Base-by-base conservation (phyloP, 2,888 invertebrate genomes). In the Panorpa germanica region DNA sequence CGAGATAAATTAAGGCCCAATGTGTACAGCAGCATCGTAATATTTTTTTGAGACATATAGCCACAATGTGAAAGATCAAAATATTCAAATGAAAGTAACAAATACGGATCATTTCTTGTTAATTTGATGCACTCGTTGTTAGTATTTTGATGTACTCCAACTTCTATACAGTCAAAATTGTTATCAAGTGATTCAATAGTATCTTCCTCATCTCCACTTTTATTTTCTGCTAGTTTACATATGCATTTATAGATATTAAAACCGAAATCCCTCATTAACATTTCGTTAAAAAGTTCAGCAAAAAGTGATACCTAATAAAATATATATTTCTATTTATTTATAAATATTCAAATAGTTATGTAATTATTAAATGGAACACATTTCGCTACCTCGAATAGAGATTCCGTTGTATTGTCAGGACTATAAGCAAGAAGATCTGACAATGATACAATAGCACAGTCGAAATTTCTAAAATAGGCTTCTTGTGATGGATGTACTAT, bases 251-350 rank as follows among this genome's bases (percentile, higher is more conserved):
- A 93, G 40, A 96, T 86, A 42, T 76, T 74, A 53, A 91, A 93
- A 3, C 88, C 91, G 48, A 85, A 85, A 53, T 93, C 91, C 25
- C 95, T 65, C 76, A 88, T 88, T 38, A 95, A 53, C 90, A 95
- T 91, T 57, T 95, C 93, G 48, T 90, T 86, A 55, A 95, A 90
- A 3, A 91, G 61, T 55, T 95, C 93, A 5, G 91, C 91, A 53
- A 93, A 95, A 6, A 95, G 62, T 3, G 86, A 88, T 12, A 91
- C 75, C 65, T 65, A 41, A 28, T 38, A 40, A n/a, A 25, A 17
- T 15, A 18, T n/a, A n/a, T n/a, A n/a, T 4, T 23, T 19, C 13
- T 25, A 23, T 13, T 9, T 33, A 22, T 22, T n/a, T 25, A 7
- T 30, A 21, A 15, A 15, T 33, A 24, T 17, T 26, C 5, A 21